These are phyloP conservation scores for Peromyscus leucopus DNA, from an alignment of 2,113 vertebrate genomes.

Conservation along the genomic window DNA sequence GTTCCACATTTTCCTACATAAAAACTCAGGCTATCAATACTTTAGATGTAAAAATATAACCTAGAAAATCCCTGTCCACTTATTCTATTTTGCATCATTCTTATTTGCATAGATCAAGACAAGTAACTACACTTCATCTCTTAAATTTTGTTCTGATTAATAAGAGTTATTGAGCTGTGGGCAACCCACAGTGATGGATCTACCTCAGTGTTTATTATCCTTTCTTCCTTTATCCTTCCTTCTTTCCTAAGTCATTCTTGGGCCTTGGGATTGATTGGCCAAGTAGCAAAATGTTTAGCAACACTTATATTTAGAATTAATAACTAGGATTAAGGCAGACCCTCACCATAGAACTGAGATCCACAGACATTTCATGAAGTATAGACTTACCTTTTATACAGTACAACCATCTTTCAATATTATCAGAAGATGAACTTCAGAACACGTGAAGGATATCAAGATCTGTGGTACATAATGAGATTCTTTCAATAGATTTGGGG, in stretches of 20 bases:
- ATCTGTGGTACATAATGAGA: background rate
- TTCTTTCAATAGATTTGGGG: background rate
- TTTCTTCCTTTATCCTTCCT: too few species aligned
- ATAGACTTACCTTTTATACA: background rate
- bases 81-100: background rate
- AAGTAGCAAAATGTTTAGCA: background rate
- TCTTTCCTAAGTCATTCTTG: too few species aligned
- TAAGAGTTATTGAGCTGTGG: conserved; percentile 24
- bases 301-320: conserved; percentile 14
- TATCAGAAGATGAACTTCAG: background rate
- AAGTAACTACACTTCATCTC: conserved; percentile 20
- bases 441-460: background rate
- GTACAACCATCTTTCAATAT: background rate
- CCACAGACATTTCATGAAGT: background rate
- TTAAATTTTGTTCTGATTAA: conserved; percentile 52
- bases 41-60: conserved; percentile 1
- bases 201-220: background rate
- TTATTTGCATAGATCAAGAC: background rate
- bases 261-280: too few species aligned
- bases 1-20: background rate
- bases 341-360: background rate
- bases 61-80: background rate
- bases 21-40: background rate
- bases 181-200: background rate
- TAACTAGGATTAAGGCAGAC: background rate